Evolutionary conservation across 2,888 invertebrate genomes (phyloP), one percentile per base, ranked within the genome.

Genomic region (Abrostola tripartita): DNA sequence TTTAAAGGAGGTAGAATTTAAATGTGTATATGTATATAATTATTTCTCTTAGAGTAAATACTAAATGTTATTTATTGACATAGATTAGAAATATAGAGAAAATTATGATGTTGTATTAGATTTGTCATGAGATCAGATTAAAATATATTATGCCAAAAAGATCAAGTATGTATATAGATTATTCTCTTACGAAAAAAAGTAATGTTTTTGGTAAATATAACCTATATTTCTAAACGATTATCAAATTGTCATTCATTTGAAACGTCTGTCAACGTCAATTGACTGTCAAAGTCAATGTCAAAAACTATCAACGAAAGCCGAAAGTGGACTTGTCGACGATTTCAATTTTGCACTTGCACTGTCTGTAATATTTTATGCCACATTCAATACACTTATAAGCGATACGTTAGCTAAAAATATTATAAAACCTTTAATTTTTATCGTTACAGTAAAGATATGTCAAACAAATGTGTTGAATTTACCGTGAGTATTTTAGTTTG

Each of bases 401-500:
- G 9, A 51, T 0, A 41, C 9, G 47, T 52, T 40, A 14, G 14
- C 49, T 51, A 11, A 47, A 50, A 52, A 38, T 53, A 61, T 59
- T 61, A 11, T 44, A 47, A 14, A 24, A 38, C 40, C 5, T 12
- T 52, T 49, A 54, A 8, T 40, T 52, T 47, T 42, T 11, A 66
- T 11, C 7, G 51, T 49, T 36, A 57, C n/a, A 41, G n/a, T 37
- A 14, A 14, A 73, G 74, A 71, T 65, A 87, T 86, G 87, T 81
- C 78, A 42, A 70, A 71, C 63, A 81, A 67, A 61, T 65, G n/a
- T 59, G 62, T 78, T 60, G 79, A 85, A 67, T 88, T 89, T 77
- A 61, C 64, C 59, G 89, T 90, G 75, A 82, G 88, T 81, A 60
- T 65, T 63, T 54, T 61, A 49, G 36, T 61, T 44, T 9, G 41